Percentiles rank a stretch among this genome's conserved stretches.
These are phyloP conservation scores for Melanotaenia maccullochi DNA, from an alignment of 2,797 vertebrate species.

Conservation along the genomic window DNA sequence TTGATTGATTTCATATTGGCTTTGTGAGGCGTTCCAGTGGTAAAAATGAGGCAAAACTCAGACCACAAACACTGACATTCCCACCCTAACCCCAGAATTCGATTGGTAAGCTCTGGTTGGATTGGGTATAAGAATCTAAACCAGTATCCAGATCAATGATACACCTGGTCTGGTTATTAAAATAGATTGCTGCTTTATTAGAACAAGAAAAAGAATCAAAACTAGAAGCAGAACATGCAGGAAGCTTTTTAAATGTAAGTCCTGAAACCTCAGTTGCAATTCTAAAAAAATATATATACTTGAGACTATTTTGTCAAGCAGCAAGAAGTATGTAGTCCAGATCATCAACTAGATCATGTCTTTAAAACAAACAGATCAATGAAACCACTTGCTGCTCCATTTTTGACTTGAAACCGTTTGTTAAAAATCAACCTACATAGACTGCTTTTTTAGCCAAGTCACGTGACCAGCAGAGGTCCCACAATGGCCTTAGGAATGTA, in stretches of 20 bases:
- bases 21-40: conserved; percentile 85
- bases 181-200: not conserved
- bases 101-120: conserved; percentile 1
- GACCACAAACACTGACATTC: conserved; percentile 66
- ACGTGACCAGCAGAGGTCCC: not conserved
- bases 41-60: conserved; percentile 68
- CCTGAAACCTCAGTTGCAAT: conserved; percentile 8
- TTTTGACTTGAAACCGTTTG: conserved; percentile 7
- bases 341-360: too few species aligned
- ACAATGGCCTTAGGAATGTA: not conserved
- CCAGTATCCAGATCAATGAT: not conserved
- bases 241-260: not conserved
- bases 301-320: conserved; percentile 7
- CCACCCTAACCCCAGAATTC: conserved; percentile 42
- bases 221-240: not conserved
- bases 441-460: not conserved
- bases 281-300: conserved; percentile 5
- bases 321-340: not conserved
- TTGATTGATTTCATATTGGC: conserved; percentile 79
- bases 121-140: not conserved
- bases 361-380: not conserved
- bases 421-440: conserved; percentile 10
- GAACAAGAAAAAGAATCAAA: not conserved
- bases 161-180: not conserved
- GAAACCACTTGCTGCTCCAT: conserved; percentile 14